Evolutionary conservation across 2,113 vertebrate species (phyloP), one percentile per base, ranked within the genome.

Genomic region (Gopherus evgoodei): DNA sequence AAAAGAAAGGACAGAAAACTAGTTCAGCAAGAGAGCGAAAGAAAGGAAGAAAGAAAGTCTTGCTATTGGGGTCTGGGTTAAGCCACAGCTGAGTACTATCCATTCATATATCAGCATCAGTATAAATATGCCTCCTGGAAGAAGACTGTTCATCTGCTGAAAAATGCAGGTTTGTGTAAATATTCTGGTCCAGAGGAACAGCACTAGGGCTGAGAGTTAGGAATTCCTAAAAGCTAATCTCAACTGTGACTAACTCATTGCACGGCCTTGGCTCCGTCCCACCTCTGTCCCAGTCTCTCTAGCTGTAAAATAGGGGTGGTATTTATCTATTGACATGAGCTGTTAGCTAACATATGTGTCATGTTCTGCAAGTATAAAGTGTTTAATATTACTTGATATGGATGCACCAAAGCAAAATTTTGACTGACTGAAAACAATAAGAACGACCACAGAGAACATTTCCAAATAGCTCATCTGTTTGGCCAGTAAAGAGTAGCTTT

Each of bases 11-110:
- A 56, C 56, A 50, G 35, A 93, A 90, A 69, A 29, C 3, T 0
- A 53, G 16, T 57, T 27, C n/a, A 62, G 11, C 4, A 24, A 86
- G 80, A 72, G 0, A 5, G 1, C 1, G 54, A 50, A 83, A 72
- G 0, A 53, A 29, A 49, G 0, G 50, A 29, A 49, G 21, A 24
- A 14, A 0, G 0, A 35, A 50, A 54, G 4, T 38, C 29, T 29
- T 9, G 27, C 3, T 0, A n/a, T 31, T 50, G 14, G 1, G 54
- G 13, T 16, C 62, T 5, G 81, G 65, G 25, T 79, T 50, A 82
- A 72, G 14, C 22, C 47, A 38, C 35, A 5, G 42, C 1, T 11
- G 3, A 11, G 13, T 19, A n/a, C 59, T 31, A 35, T 29, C 27
- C 25, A 53, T 16, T 81, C 57, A 81, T 49, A 38, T 38, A 72